phyloP scores from a whole-genome alignment of 2,113 vertebrate genomes.

The Lepus europaeus region DNA sequence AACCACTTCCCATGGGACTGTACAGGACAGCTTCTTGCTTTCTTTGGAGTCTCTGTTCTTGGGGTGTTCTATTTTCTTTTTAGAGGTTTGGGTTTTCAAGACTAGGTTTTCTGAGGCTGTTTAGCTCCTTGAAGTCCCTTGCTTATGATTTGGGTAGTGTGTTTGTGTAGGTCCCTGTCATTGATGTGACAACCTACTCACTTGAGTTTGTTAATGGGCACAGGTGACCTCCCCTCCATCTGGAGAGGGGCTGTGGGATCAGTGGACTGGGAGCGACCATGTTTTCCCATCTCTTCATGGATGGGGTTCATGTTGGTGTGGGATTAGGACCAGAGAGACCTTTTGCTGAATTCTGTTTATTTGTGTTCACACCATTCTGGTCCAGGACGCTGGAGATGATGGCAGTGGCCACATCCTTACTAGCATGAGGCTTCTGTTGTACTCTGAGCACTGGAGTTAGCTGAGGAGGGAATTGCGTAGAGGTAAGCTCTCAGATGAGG shows the following conservation, averaged over 20 bases:
- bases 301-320: not conserved
- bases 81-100: not conserved
- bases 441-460: not conserved
- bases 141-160: not conserved
- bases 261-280: not conserved
- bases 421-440: not conserved
- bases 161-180: not conserved
- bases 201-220: not conserved
- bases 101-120: not conserved
- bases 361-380: not conserved
- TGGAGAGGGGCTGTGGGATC: not conserved
- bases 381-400: not conserved
- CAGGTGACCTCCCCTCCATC: too few species aligned
- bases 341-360: not conserved
- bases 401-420: not conserved
- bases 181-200: not conserved
- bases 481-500: not conserved
- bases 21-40: not conserved
- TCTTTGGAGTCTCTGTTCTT: not conserved
- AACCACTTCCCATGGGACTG: not conserved
- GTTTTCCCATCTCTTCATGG: not conserved
- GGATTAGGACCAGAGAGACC: not conserved
- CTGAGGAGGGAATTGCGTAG: not conserved
- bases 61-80: not conserved
- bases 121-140: not conserved